Evolutionary conservation across 2,113 vertebrate genomes (phyloP), one percentile per base, ranked within the genome.

Genomic region (Laticauda colubrina): DNA sequence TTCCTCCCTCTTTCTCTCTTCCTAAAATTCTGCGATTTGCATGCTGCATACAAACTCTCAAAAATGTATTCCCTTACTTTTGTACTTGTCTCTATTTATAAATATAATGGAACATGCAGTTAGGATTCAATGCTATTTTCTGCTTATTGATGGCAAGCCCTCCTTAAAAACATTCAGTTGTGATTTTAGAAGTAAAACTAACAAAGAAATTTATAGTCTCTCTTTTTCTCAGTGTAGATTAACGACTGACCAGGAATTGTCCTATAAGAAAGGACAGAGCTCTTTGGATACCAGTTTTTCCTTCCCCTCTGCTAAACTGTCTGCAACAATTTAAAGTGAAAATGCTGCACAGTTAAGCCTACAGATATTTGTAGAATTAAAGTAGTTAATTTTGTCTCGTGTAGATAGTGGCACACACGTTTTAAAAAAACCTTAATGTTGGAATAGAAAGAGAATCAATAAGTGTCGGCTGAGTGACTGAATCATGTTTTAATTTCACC

Each of bases 301-400:
- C 29, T 24, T 51, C 85, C 18, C 56, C 24, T 59, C 29, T 56
- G 51, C 14, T 53, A 55, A 90, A 91, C 53, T 90, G 29, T 85
- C 59, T 43, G 75, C 75, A 39, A 94, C 88, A 56, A 21, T 93
- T 43, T 89, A 23, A 20, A 91, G 87, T 90, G n/a, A 1, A 89
- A 92, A 29, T 89, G 89, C 85, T 3, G 11, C 56, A 51, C 53
- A 1, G 26, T 75, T 55, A 55, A 88, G 48, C 21, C 48, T 4
- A 26, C 24, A 24, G 43, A 53, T 61, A n/a, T 29, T 57, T 24
- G 56, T 8, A 39, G 51, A 26, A 15, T 81, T 89, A 26, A 57
- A 89, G 34, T 9, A 56, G 24, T 39, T 89, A 48, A 57, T 85
- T 89, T n/a, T 57, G 26, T 4, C 81, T 81, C 34, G 18, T 54